Evolutionary conservation across 1,140 invertebrate species (phyloP), one percentile per base, ranked within the genome.

Genomic region (Procambarus clarkii): DNA sequence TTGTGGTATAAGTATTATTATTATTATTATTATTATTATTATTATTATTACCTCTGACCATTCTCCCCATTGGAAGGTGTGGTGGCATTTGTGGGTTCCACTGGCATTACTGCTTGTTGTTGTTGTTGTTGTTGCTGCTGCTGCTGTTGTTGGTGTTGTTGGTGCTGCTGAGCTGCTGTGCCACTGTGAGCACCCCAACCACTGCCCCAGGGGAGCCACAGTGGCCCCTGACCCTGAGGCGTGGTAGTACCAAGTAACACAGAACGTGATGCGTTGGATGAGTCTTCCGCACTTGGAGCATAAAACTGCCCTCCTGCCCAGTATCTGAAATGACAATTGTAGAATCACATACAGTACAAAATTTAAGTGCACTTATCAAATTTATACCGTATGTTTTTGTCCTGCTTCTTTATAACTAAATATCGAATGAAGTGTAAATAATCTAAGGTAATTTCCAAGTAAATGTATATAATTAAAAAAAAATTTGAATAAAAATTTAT

Each of bases 131-230:
- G 81, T 3, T 81, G 90, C 44, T 64, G 77, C 11, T 85, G 71
- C 58, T 60, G 60, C n/a, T 81, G 80, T 4, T 77, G 88, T 82
- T 74, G 76, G 0, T 83, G 81, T 45, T n/a, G n/a, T 9, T 58
- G 58, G 0, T 45, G 74, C 58, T 44, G 44, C 11, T 34, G 24
- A 8, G 54, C 1, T 60, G 76, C 71, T 8, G 88, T 7, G 15
- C 34, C 74, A 50, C 34, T 46, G 24, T 58, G 81, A 8, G 91
- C 86, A 3, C 87, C 91, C 86, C 91, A 92, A 8, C 81, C 86
- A 34, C 91, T 87, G 4, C 86, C 91, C 91, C 91, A 92, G 50
- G 91, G 91, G 44, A 92, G 91, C 91, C 91, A 92, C 11, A 92
- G 87, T 9, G 91, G 80, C 4, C 87, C 91, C 34, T 92, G 86